These are phyloP conservation scores for Pterophyllum scalare DNA, from an alignment of 2,113 vertebrate species.

Conservation along the genomic window DNA sequence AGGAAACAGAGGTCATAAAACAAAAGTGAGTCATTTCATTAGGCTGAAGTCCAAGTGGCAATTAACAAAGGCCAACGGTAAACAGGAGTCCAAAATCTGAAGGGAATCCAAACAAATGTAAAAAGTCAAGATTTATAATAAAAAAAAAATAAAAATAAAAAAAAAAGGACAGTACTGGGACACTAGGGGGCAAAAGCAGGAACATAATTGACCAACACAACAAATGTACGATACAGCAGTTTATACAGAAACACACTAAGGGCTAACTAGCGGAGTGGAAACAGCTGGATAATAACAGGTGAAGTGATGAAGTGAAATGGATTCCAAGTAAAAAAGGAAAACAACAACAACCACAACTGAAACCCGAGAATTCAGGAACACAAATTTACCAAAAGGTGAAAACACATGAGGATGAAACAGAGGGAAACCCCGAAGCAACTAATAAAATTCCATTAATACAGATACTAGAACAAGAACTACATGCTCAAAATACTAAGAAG, in stretches of 20 bases:
- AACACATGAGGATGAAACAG: not conserved
- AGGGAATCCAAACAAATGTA: too few species aligned
- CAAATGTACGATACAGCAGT: accelerated
- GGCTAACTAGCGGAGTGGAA: not conserved
- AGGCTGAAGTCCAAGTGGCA: too few species aligned
- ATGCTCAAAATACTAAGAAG: not conserved
- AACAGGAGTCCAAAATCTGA: too few species aligned
- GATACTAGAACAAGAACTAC: not conserved
- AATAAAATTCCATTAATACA: not conserved
- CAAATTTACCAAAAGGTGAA: not conserved
- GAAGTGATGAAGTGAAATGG: not conserved
- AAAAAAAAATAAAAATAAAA: too few species aligned
- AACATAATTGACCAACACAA: not conserved
- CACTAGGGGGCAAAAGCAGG: accelerated
- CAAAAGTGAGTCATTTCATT: too few species aligned
- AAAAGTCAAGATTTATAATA: too few species aligned
- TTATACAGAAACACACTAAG: not conserved
- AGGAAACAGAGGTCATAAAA: too few species aligned
- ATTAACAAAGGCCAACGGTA: too few species aligned
- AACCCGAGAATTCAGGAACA: not conserved
- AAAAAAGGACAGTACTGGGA: too few species aligned
- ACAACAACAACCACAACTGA: not conserved
- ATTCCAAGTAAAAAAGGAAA: not conserved
- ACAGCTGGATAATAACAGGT: not conserved
- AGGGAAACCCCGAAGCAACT: not conserved